phyloP scores from a whole-genome alignment of 2,797 vertebrate species.

The Muscicapa comitata region DNA sequence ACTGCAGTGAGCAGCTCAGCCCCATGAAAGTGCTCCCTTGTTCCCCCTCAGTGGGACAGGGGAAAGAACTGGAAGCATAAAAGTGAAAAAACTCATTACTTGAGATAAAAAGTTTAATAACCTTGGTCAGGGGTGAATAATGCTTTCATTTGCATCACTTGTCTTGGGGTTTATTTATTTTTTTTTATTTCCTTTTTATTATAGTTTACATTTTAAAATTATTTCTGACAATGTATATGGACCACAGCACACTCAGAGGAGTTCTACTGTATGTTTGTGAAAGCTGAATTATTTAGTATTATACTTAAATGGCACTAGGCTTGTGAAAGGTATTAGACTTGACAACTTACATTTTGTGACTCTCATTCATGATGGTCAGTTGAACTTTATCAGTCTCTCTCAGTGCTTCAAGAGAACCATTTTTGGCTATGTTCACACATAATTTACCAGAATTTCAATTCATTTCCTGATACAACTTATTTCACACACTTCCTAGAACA shows the following conservation, averaged over 20 bases:
- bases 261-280: background rate
- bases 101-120: background rate
- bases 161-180: background rate
- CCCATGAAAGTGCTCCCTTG: background rate
- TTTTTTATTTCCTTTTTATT: background rate
- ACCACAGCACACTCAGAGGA: background rate
- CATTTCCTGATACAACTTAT: background rate
- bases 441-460: background rate
- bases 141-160: background rate
- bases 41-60: background rate
- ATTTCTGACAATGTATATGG: background rate
- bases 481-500: background rate
- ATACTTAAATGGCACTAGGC: background rate
- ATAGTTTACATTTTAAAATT: background rate
- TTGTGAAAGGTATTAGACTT: background rate
- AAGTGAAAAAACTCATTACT: background rate
- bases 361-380: background rate
- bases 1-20: background rate
- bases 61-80: background rate
- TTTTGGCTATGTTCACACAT: background rate
- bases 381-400: background rate
- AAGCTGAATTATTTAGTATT: background rate
- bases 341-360: background rate
- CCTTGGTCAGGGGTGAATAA: background rate
- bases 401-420: background rate